Evolutionary conservation across 1,140 invertebrate genomes (phyloP).

Genomic region (Cydia splendana): DNA sequence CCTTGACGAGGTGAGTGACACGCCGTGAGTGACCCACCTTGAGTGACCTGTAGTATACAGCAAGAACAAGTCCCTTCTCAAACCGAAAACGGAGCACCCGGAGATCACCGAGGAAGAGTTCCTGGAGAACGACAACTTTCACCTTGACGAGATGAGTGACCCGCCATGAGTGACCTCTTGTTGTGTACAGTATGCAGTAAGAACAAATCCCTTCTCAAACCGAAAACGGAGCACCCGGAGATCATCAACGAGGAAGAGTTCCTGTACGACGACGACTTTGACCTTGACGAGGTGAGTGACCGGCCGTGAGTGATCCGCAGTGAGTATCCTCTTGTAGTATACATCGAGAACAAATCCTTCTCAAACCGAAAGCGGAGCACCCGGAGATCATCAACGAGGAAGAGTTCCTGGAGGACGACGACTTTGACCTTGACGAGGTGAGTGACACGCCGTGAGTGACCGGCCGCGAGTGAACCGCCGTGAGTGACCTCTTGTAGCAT

Average conservation of each 20-base stretch:
- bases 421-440: constrained; percentile 55
- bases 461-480: neutral
- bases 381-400: constrained; percentile 52
- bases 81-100: constrained; percentile 35
- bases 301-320: neutral
- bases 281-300: constrained; percentile 50
- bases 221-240: constrained; percentile 39
- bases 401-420: constrained; percentile 57
- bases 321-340: too few species aligned
- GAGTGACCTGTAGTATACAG: constrained; percentile 9
- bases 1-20: constrained; percentile 49
- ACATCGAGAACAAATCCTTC: neutral
- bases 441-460: too few species aligned
- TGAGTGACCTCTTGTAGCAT: too few species aligned
- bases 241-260: constrained; percentile 54
- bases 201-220: neutral
- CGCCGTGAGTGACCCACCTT: constrained; percentile 25
- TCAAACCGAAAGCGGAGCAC: constrained; percentile 24
- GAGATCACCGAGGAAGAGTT: constrained; percentile 55
- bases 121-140: constrained; percentile 52
- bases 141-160: constrained; percentile 49
- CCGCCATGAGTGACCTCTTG: too few species aligned
- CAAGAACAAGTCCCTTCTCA: too few species aligned
- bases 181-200: too few species aligned
- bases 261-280: constrained; percentile 53